Base-by-base conservation (phyloP, 2,113 vertebrate species). In the Tychaedon coryphoeus region DNA sequence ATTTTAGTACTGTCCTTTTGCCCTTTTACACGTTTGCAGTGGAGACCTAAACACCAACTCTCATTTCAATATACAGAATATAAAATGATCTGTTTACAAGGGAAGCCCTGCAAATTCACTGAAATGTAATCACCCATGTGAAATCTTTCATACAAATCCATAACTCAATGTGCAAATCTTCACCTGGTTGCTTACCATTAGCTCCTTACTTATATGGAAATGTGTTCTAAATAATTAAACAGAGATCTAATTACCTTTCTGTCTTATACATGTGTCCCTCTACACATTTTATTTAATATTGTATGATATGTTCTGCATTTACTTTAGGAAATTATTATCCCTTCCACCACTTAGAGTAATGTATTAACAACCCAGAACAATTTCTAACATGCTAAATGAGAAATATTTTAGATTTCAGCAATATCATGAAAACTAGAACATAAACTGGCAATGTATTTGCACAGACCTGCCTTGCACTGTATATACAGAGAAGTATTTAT, bases 151-250 rank as follows among this genome's bases (percentile, higher is more conserved):
- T 76, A 73, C 6, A 86, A 88, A 93, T 89, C 29, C 83, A 75
- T 72, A 94, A 94, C 94, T 96, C 50, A 93, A 92, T 62, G 36
- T 80, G 57, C 48, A 94, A 61, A 92, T 42, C 43, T 72, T 92
- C 72, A 96, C 92, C 86, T 92, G 77, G 67, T 34, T 95, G 23
- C 42, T 96, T 94, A 96, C 83, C 69, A 85, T 95, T 93, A 96
- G 38, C 33, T 94, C 79, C 76, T 69, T 88, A 81, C 79, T 97
- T 94, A 91, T 94, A 96, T 95, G 77, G 56, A 77, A 96, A 94
- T 75, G 73, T 79, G 48, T 57, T 78, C 45, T 96, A 90, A 77
- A 95, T 96, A 90, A 97, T 92, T 97, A 78, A 97, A 84, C 20
- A 86, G 24, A 92, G 71, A 95, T 88, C 58, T 96, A 92, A 95